Conservation (phyloP, 1,140 invertebrate genomes). For the Mamestra configurata region DNA sequence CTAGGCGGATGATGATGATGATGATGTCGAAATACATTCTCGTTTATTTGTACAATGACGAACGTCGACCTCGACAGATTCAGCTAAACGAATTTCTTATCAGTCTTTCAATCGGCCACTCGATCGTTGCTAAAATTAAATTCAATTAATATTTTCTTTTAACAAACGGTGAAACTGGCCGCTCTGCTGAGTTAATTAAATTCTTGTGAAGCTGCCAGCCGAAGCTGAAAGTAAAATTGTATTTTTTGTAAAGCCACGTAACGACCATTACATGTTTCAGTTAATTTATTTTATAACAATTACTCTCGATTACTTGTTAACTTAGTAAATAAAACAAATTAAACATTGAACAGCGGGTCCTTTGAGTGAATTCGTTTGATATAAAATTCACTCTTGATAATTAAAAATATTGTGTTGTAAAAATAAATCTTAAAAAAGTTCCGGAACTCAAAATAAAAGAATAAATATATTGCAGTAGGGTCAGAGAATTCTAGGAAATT, state of each 20-base stretch:
- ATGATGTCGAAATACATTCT: not conserved
- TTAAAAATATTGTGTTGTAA: not conserved
- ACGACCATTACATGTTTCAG: slow-evolving; percentile 31
- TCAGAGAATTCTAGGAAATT: not conserved
- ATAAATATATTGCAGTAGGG: not conserved
- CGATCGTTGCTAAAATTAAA: slow-evolving; percentile 34
- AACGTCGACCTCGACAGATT: slow-evolving; percentile 2
- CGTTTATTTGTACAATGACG: not conserved
- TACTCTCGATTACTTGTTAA: slow-evolving; percentile 22
- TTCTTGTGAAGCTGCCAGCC: slow-evolving; percentile 9
- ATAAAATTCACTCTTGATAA: not conserved
- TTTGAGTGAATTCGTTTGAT: slow-evolving; percentile 26
- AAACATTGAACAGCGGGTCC: slow-evolving; percentile 46
- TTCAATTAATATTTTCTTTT: slow-evolving; percentile 46
- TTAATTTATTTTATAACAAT: slow-evolving; percentile 30
- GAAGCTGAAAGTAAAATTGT: slow-evolving; percentile 30
- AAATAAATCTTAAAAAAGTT: not conserved
- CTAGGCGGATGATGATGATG: not conserved
- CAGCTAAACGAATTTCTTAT: slow-evolving; percentile 36
- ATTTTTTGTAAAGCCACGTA: slow-evolving; percentile 24
- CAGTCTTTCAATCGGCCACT: slow-evolving; percentile 13
- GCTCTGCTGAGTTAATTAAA: slow-evolving; percentile 34
- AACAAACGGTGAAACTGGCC: slow-evolving; percentile 38
- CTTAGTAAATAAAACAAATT: slow-evolving; percentile 42
- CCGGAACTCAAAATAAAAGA: too few relatives aligned